These are phyloP conservation scores for Steatornis caripensis DNA, from an alignment of 2,113 vertebrate species.

Conservation along the genomic window DNA sequence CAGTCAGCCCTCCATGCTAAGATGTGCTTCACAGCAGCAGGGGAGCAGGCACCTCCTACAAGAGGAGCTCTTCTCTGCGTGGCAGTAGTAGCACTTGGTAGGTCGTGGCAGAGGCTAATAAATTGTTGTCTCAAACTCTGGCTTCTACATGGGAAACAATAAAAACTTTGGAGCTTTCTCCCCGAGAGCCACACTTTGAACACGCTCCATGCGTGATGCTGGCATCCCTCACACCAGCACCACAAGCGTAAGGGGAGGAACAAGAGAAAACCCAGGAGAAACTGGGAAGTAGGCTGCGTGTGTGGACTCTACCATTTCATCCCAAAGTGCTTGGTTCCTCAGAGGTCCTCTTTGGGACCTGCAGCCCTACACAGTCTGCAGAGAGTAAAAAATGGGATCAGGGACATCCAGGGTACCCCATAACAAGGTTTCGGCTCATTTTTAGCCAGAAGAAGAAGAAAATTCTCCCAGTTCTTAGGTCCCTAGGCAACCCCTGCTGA, in stretches of 20 bases:
- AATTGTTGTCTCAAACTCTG: neutral
- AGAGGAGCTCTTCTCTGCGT: neutral
- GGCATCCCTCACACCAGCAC: neutral
- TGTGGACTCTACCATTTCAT: neutral
- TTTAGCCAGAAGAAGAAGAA: neutral
- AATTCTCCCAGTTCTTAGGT: neutral
- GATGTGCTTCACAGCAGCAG: neutral
- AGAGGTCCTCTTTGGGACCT: neutral
- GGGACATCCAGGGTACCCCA: neutral
- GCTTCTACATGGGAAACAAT: neutral
- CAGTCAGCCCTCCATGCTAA: neutral
- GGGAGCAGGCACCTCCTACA: neutral
- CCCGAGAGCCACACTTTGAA: neutral
- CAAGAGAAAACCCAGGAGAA: neutral
- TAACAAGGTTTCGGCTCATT: neutral
- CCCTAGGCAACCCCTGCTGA: neutral
- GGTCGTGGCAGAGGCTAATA: neutral
- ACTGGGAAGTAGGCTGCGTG: no score
- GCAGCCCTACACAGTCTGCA: neutral
- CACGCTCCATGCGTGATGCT: neutral
- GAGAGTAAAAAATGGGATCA: neutral
- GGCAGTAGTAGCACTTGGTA: neutral
- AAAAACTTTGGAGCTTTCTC: neutral
- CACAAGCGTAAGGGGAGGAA: neutral
- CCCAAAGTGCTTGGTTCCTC: neutral